Conservation (phyloP, 2,797 vertebrate genomes). For the Myotis pilosus region DNA sequence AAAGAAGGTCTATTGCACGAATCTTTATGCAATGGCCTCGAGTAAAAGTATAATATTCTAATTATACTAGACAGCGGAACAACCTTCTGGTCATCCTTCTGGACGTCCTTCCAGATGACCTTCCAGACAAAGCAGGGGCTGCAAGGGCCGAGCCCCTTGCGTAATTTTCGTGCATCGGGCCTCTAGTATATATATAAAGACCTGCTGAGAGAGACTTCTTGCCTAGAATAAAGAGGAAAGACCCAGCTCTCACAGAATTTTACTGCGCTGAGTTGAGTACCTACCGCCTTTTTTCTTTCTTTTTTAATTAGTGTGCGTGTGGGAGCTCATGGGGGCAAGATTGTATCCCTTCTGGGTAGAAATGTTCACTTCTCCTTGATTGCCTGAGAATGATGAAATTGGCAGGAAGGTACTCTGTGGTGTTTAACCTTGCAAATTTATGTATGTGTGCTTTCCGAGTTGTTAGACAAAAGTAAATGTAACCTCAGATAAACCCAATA, state of each 20-base stretch:
- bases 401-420: neutral
- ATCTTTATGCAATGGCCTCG: too few relatives aligned
- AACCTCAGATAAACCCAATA: neutral
- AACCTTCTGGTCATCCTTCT: too few relatives aligned
- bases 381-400: neutral
- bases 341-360: neutral
- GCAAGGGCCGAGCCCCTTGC: too few relatives aligned
- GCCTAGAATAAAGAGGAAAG: neutral
- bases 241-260: neutral
- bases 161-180: too few relatives aligned
- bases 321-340: neutral
- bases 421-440: neutral
- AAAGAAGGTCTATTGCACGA: too few relatives aligned
- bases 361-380: neutral
- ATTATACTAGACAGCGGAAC: too few relatives aligned
- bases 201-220: neutral
- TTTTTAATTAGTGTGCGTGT: neutral
- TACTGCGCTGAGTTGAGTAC: neutral
- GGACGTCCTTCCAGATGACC: too few relatives aligned
- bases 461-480: slow-evolving; percentile 29
- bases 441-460: neutral
- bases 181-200: too few relatives aligned
- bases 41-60: too few relatives aligned
- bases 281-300: neutral
- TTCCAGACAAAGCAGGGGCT: too few relatives aligned